phyloP scores from a whole-genome alignment of 2,888 invertebrate species.

The Drosophila dives region DNA sequence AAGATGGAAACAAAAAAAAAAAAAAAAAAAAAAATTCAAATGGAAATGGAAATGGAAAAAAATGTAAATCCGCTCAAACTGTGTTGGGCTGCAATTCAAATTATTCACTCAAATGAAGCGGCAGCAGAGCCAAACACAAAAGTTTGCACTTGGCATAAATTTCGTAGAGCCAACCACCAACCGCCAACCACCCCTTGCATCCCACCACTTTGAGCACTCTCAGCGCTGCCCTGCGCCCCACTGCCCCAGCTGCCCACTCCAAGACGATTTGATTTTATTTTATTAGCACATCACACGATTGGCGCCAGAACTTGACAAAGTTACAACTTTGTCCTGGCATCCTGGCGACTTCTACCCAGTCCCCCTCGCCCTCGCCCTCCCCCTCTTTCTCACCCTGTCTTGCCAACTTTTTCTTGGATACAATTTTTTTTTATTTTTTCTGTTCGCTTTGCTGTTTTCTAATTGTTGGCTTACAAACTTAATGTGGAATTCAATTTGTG shows the following conservation, averaged over 20 bases:
- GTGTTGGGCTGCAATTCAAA: slow-evolving; percentile 68
- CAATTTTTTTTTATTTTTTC: slow-evolving; percentile 38
- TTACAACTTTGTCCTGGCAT: slow-evolving; percentile 68
- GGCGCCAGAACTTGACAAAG: slow-evolving; percentile 79
- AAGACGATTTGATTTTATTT: slow-evolving; percentile 70
- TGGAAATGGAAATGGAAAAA: slow-evolving; percentile 8
- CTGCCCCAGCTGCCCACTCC: not conserved
- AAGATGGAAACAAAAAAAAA: slow-evolving; percentile 24
- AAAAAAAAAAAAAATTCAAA: not conserved
- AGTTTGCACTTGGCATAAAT: slow-evolving; percentile 77
- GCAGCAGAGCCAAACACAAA: slow-evolving; percentile 62
- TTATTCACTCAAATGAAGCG: slow-evolving; percentile 79
- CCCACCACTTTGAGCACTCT: not conserved
- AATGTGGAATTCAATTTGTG: slow-evolving; percentile 80
- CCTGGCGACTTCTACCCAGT: slow-evolving; percentile 9
- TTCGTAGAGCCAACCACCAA: slow-evolving; percentile 23
- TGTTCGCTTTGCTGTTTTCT: slow-evolving; percentile 79
- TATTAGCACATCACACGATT: slow-evolving; percentile 80
- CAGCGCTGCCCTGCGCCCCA: not conserved
- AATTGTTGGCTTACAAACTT: slow-evolving; percentile 83
- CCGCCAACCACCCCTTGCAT: not conserved
- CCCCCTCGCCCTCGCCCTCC: not conserved
- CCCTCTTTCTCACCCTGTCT: not conserved
- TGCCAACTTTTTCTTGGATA: slow-evolving; percentile 45
- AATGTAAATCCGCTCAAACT: slow-evolving; percentile 63